A percentile compares a stretch with the other conserved stretches of the same genome.
phyloP scores from a whole-genome alignment of 1,140 invertebrate genomes.

The Neodiprion fabricii region DNA sequence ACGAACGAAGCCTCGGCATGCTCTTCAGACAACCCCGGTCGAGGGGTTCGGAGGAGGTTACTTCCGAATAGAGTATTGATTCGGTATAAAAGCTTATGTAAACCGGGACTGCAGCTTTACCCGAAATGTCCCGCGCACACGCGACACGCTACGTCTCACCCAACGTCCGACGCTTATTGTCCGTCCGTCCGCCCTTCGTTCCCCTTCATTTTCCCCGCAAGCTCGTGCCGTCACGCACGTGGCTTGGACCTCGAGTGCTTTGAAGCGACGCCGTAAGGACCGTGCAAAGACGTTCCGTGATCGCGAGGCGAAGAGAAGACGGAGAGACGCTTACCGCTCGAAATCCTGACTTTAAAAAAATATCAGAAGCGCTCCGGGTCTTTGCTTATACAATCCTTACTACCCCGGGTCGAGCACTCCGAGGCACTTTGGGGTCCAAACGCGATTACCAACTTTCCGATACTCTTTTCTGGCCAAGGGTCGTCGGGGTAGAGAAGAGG shows the following conservation, averaged over 20 bases:
- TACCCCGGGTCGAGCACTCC: slow-evolving; percentile 21
- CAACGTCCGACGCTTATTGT: slow-evolving; percentile 6
- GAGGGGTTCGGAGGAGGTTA: background rate
- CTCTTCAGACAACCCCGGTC: background rate
- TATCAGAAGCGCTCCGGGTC: background rate
- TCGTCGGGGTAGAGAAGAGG: background rate
- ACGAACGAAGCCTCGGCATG: background rate
- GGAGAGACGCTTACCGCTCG: background rate
- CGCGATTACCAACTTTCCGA: slow-evolving; percentile 4
- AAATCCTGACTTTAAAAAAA: no score
- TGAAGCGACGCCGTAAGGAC: background rate
- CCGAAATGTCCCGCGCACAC: slow-evolving; percentile 9
- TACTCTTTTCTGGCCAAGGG: background rate
- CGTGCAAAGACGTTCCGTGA: background rate
- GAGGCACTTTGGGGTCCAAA: background rate
- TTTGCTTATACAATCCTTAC: slow-evolving; percentile 21
- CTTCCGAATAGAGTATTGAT: slow-evolving; percentile 29
- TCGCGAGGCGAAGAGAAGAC: background rate
- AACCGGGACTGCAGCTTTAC: slow-evolving; percentile 11
- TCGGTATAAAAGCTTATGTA: slow-evolving; percentile 32
- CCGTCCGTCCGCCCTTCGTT: background rate
- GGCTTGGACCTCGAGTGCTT: no score
- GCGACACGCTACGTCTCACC: slow-evolving; percentile 19
- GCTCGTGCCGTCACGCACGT: slow-evolving; percentile 11
- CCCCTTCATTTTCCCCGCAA: slow-evolving; percentile 21